Conservation (phyloP, 2,113 vertebrate species). For the Lipophrys pholis region DNA sequence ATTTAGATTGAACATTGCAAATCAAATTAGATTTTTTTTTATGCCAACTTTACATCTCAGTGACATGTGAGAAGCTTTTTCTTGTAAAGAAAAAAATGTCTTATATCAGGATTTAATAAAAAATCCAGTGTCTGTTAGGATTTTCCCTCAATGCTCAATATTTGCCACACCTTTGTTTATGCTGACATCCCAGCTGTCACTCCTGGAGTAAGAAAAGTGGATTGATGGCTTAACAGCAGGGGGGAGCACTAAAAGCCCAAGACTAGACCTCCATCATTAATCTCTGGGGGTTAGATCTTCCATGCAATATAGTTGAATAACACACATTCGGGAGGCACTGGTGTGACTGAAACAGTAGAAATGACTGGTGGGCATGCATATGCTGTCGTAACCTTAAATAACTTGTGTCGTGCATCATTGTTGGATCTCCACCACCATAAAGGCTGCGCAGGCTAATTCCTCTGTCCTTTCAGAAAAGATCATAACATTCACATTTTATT, state of each 20-base stretch:
- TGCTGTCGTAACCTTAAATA: not conserved
- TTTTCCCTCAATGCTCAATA: not conserved
- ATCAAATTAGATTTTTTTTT: too few species aligned
- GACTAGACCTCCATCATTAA: slow-evolving; percentile 12
- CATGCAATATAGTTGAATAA: slow-evolving; percentile 12
- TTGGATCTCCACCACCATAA: too few species aligned
- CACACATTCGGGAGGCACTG: not conserved
- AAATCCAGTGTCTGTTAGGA: not conserved
- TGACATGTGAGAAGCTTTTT: too few species aligned
- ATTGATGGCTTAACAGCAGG: slow-evolving; percentile 17
- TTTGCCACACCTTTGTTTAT: slow-evolving; percentile 55
- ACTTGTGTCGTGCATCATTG: too few species aligned
- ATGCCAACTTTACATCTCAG: too few species aligned
- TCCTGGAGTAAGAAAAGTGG: slow-evolving; percentile 8
- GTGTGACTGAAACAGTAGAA: not conserved
- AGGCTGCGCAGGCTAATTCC: too few species aligned
- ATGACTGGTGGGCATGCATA: not conserved
- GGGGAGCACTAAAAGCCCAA: slow-evolving; percentile 2
- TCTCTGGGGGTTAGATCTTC: slow-evolving; percentile 13
- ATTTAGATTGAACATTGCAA: too few species aligned
- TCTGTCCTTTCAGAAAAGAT: too few species aligned
- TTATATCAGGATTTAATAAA: not conserved
- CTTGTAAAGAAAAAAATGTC: not conserved
- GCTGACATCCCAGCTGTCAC: slow-evolving; percentile 36
- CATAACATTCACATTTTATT: too few species aligned